phyloP scores from a whole-genome alignment of 2,888 invertebrate species.

The Alitta virens region DNA sequence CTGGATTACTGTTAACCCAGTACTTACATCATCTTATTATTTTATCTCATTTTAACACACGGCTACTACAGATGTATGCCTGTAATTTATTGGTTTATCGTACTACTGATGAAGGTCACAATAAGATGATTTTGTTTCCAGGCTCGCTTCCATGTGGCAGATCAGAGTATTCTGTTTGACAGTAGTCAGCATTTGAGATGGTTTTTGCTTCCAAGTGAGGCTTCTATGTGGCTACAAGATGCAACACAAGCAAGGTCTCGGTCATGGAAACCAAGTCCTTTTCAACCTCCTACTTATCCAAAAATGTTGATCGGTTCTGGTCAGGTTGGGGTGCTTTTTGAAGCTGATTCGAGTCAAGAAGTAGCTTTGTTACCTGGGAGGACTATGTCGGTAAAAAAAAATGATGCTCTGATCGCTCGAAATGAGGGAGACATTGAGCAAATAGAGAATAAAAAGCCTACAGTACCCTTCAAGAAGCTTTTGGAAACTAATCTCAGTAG shows the following conservation, averaged over 20 bases:
- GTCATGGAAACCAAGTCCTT: background rate
- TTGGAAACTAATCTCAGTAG: background rate
- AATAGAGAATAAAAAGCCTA: no score
- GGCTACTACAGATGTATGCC: no score
- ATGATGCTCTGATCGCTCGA: background rate
- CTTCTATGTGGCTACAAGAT: slow-evolving; percentile 63
- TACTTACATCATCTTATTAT: no score
- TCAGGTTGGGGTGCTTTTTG: background rate
- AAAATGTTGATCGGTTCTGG: background rate
- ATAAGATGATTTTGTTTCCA: background rate
- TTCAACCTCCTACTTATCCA: slow-evolving; percentile 14
- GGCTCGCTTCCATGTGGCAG: slow-evolving; percentile 14
- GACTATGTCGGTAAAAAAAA: background rate
- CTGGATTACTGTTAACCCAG: no score
- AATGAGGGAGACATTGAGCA: no score
- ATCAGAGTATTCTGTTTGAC: slow-evolving; percentile 73
- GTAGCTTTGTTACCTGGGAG: background rate
- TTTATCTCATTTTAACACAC: no score
- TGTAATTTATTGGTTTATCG: no score
- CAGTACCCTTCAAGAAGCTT: no score
- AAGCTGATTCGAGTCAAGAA: background rate
- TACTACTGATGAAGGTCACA: no score
- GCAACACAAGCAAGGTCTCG: background rate
- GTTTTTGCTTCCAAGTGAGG: slow-evolving; percentile 88
- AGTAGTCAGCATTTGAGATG: slow-evolving; percentile 73